Base-by-base conservation (phyloP, 2,113 vertebrate genomes). In the Antechinus flavipes region DNA sequence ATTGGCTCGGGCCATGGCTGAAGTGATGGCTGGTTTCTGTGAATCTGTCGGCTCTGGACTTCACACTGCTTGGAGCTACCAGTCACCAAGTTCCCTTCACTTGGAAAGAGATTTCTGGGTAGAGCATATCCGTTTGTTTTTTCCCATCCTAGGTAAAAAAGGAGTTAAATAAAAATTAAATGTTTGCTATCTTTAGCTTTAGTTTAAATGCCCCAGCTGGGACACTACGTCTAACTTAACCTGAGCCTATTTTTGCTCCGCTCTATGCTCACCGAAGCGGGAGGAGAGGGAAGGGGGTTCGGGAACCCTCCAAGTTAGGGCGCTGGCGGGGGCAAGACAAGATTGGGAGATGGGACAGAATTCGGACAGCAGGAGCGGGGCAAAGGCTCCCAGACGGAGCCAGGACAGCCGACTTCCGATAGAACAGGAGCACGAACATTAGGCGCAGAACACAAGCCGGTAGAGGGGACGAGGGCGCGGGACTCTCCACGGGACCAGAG, bases 1-100 rank as follows among this genome's bases (percentile, higher is more conserved):
- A 91, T 98, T 98, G 22, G 98, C 97, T 47, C 99, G 98, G 2
- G 99, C 99, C 99, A 99, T 99, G 46, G 98, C 97, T 91, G 97
- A 89, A 84, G 98, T 55, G 23, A 94, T 58, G 56, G 93, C 58
- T 42, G 95, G 84, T 55, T 90, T 93, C 93, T 76, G 3, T 93
- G 49, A 58, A n/a, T n/a, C 84, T 49, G 54, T 24, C 61, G 49
- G 90, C 90, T 49, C 54, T 84, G 35, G 27, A 68, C 58, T 30
- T 35, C 27, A 14, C 58, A 35, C 58, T 5, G 58, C 58, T 11
- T 4, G 95, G 94, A 26, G 96, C 91, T 46, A 58, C 0, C 90
- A 7, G 93, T 42, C 93, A 50, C 92, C 76, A n/a, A 93, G 94
- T 50, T 84, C 94, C 35, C 95, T 96, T 97, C 96, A 96, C 92